Evolutionary conservation across 2,113 vertebrate genomes (phyloP), one percentile per base, ranked within the genome.

Genomic region (Syngnathus floridae): DNA sequence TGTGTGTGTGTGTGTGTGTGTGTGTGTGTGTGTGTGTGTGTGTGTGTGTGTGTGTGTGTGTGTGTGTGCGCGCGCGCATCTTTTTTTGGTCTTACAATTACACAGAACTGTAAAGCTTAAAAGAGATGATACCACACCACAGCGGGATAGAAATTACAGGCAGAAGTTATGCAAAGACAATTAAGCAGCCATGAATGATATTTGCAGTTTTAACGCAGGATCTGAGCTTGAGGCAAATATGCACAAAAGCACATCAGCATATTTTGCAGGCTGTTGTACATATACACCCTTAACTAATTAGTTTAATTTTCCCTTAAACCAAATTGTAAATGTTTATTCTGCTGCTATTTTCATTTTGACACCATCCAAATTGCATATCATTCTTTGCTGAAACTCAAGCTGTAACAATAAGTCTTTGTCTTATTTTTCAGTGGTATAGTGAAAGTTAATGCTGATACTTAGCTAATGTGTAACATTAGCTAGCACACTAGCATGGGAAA

Each of bases 81-180:
- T 9, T 37, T 31, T n/a, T 48, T 19, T 1, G 14, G 43, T 48
- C 40, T 21, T 16, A 26, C 40, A 64, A 69, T 48, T 22, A 65
- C 21, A 36, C 43, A 40, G 63, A 59, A 65, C 51, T 41, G 64
- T 37, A 38, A 75, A 36, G 62, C 21, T 62, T 40, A 54, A 66
- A 40, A 67, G 7, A 22, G 45, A 57, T 31, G 26, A 38, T 55
- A 56, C 26, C 41, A 36, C 14, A 21, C 13, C 51, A 21, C 16
- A 69, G n/a, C 45, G 35, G 35, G 22, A 22, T 2, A 54, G 1
- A 41, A 22, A 38, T 62, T 46, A 11, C 41, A 7, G 13, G 40
- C 36, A 5, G 51, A 22, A 58, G 6, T 7, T 68, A 43, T 62
- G 36, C 19, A 45, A 48, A 49, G 43, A 31, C 43, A 38, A 19